Conservation (phyloP, 2,113 vertebrate species). For the Barbus barbus region DNA sequence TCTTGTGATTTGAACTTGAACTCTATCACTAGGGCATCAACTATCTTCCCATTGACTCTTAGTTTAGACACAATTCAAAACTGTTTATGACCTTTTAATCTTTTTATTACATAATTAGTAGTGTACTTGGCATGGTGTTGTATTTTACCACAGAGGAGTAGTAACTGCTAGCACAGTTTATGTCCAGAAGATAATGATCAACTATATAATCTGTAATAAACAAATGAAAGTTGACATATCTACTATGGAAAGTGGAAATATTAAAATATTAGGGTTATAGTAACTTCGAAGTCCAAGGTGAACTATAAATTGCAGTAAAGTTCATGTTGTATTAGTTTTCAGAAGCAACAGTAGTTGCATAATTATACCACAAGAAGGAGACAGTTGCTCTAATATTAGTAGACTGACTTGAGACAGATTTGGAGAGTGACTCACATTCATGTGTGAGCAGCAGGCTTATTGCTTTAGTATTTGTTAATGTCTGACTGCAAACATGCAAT, state of each 20-base stretch:
- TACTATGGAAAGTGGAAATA: background rate
- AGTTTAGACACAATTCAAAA: too few relatives aligned
- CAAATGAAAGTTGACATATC: background rate
- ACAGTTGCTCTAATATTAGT: background rate
- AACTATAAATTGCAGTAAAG: background rate
- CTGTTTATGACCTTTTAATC: too few relatives aligned
- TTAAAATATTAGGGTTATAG: background rate
- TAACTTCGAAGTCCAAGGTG: background rate
- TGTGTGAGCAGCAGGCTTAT: background rate
- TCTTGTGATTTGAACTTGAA: background rate
- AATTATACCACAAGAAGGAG: background rate
- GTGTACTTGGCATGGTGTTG: background rate
- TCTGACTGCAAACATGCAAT: background rate
- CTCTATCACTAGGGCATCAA: background rate
- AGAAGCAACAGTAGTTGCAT: background rate
- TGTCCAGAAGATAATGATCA: conserved; percentile 5
- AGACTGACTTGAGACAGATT: background rate
- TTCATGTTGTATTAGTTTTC: background rate
- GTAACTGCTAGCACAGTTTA: background rate
- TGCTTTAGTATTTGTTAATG: background rate
- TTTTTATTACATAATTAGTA: background rate
- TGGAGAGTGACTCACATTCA: background rate
- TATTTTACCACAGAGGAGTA: background rate
- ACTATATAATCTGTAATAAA: background rate
- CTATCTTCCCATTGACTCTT: too few relatives aligned